A percentile compares a stretch with the other conserved stretches of the same genome.
Evolutionary conservation across 2,797 vertebrate species (phyloP).

Genomic region (Helicolenus hilgendorfi): DNA sequence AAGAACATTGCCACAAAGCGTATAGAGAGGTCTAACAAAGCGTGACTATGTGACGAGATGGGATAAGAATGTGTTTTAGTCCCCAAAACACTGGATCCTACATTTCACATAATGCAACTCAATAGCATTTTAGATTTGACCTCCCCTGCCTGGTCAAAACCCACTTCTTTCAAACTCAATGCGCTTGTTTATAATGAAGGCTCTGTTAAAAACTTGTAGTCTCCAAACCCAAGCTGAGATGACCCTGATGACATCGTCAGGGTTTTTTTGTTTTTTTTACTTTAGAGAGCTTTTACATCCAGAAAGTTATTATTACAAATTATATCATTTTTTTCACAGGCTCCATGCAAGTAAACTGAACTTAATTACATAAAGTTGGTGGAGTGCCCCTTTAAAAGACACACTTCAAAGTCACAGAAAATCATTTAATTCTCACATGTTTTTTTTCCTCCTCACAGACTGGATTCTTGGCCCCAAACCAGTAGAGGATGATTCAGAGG

Average conservation of each 20-base stretch:
- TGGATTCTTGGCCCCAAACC: constrained; percentile 85
- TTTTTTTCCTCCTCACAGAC: constrained; percentile 63
- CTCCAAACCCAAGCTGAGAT: neutral
- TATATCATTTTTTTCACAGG: neutral
- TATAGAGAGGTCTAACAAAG: no score
- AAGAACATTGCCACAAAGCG: no score
- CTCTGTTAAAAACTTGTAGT: neutral
- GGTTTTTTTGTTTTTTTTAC: neutral
- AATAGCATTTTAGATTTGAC: neutral
- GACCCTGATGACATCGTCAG: neutral
- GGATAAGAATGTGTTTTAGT: neutral
- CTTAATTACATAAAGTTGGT: neutral
- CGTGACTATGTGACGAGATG: neutral
- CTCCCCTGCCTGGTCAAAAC: neutral
- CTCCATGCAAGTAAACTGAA: neutral
- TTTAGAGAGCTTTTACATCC: no score
- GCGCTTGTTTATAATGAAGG: neutral
- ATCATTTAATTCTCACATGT: neutral
- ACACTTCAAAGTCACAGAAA: neutral
- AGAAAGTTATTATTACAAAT: neutral
- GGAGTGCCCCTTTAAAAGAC: constrained; percentile 3
- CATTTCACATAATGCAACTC: neutral
- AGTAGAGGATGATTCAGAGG: constrained; percentile 69
- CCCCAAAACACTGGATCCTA: neutral
- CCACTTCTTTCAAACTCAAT: neutral